Base-by-base conservation (phyloP, 2,113 vertebrate species). In the Indri indri region DNA sequence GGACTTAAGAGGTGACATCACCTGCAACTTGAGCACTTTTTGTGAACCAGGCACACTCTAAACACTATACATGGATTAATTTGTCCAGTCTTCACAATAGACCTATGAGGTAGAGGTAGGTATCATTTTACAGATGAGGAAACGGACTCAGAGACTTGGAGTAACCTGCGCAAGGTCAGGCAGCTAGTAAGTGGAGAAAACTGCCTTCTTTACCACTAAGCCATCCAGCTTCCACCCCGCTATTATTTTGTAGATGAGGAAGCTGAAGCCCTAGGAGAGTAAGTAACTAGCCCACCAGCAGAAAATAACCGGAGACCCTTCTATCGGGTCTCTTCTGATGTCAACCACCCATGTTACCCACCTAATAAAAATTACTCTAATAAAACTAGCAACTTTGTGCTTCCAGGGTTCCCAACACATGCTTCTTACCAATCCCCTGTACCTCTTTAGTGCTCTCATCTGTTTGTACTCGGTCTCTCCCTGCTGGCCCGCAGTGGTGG, bases 311-410 rank as follows among this genome's bases (percentile, higher is more conserved):
- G 14, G 27, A 42, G 40, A 42, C 18, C 13, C n/a, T 63, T 74
- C 18, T 14, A 0, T 4, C 23, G 16, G 47, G 20, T 68, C 40
- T 91, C 25, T 88, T n/a, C 45, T 76, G 57, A 74, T 37, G 6
- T 82, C 2, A 0, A 18, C 12, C 18, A 59, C 50, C 23, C 2
- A 0, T 14, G 12, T 63, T 89, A 40, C 70, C 70, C 79, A 57
- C 23, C 42, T 1, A 0, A 42, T 1, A 0, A 42, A 3, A 7
- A 52, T 57, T 34, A 20, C 22, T 47, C 30, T 32, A n/a, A 17
- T 6, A 66, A 90, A 59, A 16, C 42, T n/a, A 20, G 50, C 25
- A 59, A 18, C 34, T 54, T 1, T 54, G 32, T 42, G n/a, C 54
- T 34, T 63, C 73, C 23, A 18, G 11, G 40, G 4, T 52, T 59